Evolutionary conservation across 2,113 vertebrate genomes (phyloP).

Genomic region (Phocoena sinus): DNA sequence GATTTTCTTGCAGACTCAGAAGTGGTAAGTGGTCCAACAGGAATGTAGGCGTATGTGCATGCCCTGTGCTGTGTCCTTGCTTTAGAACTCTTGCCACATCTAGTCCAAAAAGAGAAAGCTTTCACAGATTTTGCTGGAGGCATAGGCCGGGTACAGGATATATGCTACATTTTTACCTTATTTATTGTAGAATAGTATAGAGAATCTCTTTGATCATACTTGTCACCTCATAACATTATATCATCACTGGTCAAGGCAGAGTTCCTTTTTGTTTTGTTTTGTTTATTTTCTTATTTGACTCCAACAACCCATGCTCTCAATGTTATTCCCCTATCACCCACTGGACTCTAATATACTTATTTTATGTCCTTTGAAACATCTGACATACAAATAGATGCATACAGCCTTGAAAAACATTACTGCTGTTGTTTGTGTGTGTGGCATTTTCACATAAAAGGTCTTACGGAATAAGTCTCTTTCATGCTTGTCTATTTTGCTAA

Average conservation of each 20-base stretch:
- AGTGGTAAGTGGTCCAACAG: background rate
- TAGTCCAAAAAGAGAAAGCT: background rate
- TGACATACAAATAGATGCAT: background rate
- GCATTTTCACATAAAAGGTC: background rate
- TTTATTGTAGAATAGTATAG: background rate
- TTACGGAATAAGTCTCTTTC: background rate
- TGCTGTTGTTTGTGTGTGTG: background rate
- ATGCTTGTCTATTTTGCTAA: background rate
- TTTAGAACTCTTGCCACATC: background rate
- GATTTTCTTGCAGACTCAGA: background rate
- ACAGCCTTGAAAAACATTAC: background rate
- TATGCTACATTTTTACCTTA: background rate
- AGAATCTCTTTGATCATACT: background rate
- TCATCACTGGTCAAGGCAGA: background rate
- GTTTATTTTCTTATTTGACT: background rate
- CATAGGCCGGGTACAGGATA: background rate
- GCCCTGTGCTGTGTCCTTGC: fast-evolving
- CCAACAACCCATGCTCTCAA: background rate
- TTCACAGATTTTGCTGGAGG: background rate
- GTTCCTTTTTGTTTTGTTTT: background rate
- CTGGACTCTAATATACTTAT: background rate
- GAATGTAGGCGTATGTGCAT: background rate
- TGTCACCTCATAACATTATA: background rate
- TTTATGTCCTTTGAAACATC: background rate
- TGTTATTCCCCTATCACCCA: background rate